Base-by-base conservation (phyloP, 1,140 invertebrate genomes). In the Oppia nitens region DNA sequence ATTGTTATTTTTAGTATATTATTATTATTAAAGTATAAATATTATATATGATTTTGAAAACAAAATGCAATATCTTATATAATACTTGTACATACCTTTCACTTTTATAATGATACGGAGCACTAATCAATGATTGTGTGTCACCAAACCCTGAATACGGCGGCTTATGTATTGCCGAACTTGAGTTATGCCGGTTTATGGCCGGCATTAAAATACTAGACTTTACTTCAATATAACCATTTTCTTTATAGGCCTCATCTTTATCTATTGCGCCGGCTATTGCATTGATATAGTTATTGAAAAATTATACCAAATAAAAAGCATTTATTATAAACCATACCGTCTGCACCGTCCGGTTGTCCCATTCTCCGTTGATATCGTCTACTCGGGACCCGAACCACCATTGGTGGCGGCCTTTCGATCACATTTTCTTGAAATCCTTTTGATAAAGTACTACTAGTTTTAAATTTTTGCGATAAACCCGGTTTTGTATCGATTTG, bases 331-430 rank as follows among this genome's bases (percentile, higher is more conserved):
- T 2, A 14, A 45, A 45, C 29, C 61, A 57, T 62, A 73, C 70
- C 66, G 60, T 70, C 68, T 49, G 72, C 65, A 55, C 68, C 68
- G 25, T 71, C 67, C 40, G 73, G 71, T 48, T 72, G 70, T 51
- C 67, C 68, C 24, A 82, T 76, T 60, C 86, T 78, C 62, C 88
- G 76, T 64, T 85, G 81, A 67, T 85, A 85, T 62, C 89, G 77
- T 63, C 87, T 78, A 61, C 89, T 94, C 6, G 89, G 86, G n/a
- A 83, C 85, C 63, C 91, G 78, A 47, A 83, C 83, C 68, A 96
- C 93, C 47, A 80, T 75, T 32, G 88, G 87, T 52, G 85, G 84
- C 20, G 84, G 75, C 64, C 76, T 78, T 32, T 62, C 40, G 27
- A 51, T 40, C 6, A 9, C 6, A 17, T 40, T 55, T n/a, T 59